Evolutionary conservation across 2,113 vertebrate species (phyloP).

Genomic region (Spheniscus mendiculus): DNA sequence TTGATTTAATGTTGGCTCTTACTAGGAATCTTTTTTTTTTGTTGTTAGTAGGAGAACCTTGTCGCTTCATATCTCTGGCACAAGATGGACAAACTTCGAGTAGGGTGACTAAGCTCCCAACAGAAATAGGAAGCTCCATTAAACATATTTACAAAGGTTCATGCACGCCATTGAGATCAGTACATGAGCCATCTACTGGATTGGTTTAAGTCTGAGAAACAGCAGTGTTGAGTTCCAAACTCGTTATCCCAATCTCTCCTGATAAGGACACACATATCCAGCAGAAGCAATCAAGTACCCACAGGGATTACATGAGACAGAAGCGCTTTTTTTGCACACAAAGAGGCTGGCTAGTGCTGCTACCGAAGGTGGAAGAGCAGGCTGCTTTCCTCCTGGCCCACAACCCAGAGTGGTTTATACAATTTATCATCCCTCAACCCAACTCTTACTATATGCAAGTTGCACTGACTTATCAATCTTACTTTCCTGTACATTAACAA

Average conservation of each 20-base stretch:
- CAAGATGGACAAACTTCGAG: neutral
- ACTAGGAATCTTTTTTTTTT: constrained; percentile 4
- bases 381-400: neutral
- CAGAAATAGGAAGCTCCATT: neutral
- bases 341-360: rapidly evolving
- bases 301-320: neutral
- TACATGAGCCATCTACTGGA: neutral
- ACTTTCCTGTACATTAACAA: neutral
- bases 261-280: neutral
- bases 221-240: neutral
- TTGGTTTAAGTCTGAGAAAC: neutral
- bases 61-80: neutral
- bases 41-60: neutral
- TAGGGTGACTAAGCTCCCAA: neutral
- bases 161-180: neutral
- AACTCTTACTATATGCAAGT: neutral
- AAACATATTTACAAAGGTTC: neutral
- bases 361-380: neutral
- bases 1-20: neutral
- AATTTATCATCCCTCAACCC: neutral
- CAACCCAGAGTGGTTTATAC: neutral
- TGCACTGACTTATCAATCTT: no score
- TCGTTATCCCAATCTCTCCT: neutral
- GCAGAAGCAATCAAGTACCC: neutral
- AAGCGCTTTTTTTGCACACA: neutral